phyloP scores from a whole-genome alignment of 2,113 vertebrate species.

The Mesocricetus auratus region DNA sequence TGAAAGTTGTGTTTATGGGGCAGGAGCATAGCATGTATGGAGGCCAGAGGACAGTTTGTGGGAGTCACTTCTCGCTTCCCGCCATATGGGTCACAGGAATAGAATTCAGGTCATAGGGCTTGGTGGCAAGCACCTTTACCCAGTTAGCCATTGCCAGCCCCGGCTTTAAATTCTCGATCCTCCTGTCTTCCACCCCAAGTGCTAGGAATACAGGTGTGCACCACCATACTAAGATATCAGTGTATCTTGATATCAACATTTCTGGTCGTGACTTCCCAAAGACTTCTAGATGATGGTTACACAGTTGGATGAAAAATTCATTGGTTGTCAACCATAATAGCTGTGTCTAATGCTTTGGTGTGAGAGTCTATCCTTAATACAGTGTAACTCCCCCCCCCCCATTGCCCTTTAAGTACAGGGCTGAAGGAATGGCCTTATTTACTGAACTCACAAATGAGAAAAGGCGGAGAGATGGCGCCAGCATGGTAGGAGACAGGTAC shows the following conservation, averaged over 20 bases:
- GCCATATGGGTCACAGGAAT: not conserved
- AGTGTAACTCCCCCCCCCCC: not conserved
- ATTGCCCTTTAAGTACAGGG: not conserved
- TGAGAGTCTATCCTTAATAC: constrained; percentile 7
- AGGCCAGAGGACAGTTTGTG: not conserved
- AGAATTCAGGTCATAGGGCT: not conserved
- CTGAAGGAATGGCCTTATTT: constrained; percentile 33
- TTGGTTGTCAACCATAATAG: not conserved
- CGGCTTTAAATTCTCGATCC: not conserved
- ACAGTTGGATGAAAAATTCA: constrained; percentile 34
- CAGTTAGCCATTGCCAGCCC: not conserved
- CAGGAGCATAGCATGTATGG: no score
- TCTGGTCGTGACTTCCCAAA: constrained; percentile 54
- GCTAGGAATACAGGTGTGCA: not conserved
- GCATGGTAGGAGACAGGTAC: constrained; percentile 13
- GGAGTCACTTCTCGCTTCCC: not conserved
- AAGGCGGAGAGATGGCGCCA: not conserved
- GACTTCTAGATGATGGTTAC: not conserved
- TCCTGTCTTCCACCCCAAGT: not conserved
- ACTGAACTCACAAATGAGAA: constrained; percentile 53
- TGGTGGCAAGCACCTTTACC: not conserved
- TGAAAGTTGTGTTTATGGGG: not conserved
- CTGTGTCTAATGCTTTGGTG: not conserved
- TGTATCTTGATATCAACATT: constrained; percentile 49
- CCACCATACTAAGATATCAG: not conserved